Evolutionary conservation across 2,113 vertebrate species (phyloP).

Genomic region (Aphelocoma coerulescens): DNA sequence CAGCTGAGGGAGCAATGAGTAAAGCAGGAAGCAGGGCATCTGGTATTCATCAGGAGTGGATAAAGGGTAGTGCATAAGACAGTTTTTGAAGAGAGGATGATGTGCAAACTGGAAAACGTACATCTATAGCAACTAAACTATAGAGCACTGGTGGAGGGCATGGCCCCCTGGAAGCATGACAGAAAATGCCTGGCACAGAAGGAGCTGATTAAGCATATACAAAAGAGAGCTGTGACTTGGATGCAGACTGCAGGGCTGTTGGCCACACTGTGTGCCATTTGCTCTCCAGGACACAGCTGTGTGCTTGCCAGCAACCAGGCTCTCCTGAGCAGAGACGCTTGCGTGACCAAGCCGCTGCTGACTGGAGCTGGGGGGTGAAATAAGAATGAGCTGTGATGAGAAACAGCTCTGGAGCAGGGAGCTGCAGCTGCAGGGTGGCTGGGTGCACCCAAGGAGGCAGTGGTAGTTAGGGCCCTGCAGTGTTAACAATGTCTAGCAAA

Average conservation of each 20-base stretch:
- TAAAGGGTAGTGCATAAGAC: neutral
- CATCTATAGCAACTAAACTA: neutral
- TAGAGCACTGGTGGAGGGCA: neutral
- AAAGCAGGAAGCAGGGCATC: neutral
- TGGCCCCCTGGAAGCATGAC: neutral
- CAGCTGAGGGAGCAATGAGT: neutral
- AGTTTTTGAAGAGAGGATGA: neutral
- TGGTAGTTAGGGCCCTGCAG: neutral
- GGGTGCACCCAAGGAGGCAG: neutral
- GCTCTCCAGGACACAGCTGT: neutral
- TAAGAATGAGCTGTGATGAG: neutral
- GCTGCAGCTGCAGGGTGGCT: neutral
- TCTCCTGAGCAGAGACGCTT: neutral
- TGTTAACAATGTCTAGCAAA: neutral
- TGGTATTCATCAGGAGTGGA: neutral
- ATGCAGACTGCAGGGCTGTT: neutral
- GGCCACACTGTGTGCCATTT: neutral
- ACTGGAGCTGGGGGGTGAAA: neutral
- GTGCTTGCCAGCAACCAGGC: neutral
- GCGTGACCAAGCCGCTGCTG: rapidly evolving
- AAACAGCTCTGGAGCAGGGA: neutral
- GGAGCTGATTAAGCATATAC: neutral
- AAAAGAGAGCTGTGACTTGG: slow-evolving; percentile 49
- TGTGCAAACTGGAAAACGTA: neutral
- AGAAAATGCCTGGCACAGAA: neutral